phyloP scores from a whole-genome alignment of 2,797 vertebrate genomes.

The Channa striata region DNA sequence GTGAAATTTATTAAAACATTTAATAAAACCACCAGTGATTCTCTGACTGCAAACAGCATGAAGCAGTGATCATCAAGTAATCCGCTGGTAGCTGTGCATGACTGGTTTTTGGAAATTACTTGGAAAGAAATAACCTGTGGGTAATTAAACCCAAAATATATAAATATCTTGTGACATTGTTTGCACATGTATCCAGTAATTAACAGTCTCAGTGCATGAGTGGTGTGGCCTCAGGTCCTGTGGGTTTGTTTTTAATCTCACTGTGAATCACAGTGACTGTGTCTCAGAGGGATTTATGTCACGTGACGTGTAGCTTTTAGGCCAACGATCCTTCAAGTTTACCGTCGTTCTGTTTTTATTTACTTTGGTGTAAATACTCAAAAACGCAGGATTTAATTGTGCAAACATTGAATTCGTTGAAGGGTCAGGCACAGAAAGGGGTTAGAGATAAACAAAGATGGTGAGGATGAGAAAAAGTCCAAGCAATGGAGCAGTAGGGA shows the following conservation, averaged over 20 bases:
- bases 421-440: no score
- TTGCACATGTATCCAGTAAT: conserved; percentile 70
- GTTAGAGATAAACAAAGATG: no score
- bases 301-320: conserved; percentile 50
- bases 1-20: conserved; percentile 7
- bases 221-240: conserved; percentile 64
- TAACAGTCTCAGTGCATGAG: conserved; percentile 53
- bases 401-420: no score
- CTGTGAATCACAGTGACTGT: conserved; percentile 66
- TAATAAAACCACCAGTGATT: neutral
- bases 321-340: conserved; percentile 3
- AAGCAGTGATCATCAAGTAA: conserved; percentile 41
- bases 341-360: no score
- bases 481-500: no score
- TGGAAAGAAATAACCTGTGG: conserved; percentile 63
- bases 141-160: conserved; percentile 68
- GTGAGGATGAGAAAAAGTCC: no score
- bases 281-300: conserved; percentile 50
- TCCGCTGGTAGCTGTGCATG: conserved; percentile 36
- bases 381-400: no score
- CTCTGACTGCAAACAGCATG: conserved; percentile 4
- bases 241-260: conserved; percentile 67
- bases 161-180: conserved; percentile 70
- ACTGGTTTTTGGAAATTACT: conserved; percentile 59
- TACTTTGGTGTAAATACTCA: no score